Evolutionary conservation across 30 jellyfish, hydroid and myxozoan genomes (phyloP), one percentile per base, ranked within the genome.

Genomic region (Sanderia malayensis): DNA sequence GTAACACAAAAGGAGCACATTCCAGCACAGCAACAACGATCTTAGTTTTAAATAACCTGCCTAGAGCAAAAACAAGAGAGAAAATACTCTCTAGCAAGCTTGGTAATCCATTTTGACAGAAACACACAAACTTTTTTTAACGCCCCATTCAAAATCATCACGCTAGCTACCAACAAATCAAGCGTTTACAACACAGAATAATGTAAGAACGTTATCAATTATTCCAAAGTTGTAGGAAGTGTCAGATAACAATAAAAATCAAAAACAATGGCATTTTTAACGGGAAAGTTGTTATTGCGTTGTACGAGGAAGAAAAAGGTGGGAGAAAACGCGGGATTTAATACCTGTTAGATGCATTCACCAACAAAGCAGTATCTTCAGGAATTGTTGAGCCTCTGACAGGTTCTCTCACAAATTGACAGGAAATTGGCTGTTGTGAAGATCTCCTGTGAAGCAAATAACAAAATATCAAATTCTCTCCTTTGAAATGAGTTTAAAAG

Each of bases 61-160:
- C 64, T 19, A 4, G 27, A 49, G 64, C 64, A 49, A 49, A n/a
- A 49, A 49, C 64, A 49, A 49, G 64, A 9, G 27, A 9, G 18
- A 49, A 49, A 15, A n/a, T n/a, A n/a, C n/a, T n/a, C n/a, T n/a
- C n/a, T n/a, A n/a, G n/a, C 64, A 15, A 9, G 64, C 25, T 49
- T 2, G 23, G 24, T 49, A 49, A 49, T 49, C 64, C 64, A 2
- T 9, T 9, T 3, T 49, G 64, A 49, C 23, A 49, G 64, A 18
- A 4, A 4, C 7, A 4, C 24, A 4, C 2, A 4, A 15, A 49
- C 2, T 18, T 15, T 49, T 49, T 49, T 19, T 2, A 49, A 49
- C 24, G 27, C 24, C 18, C 18, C 18, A 19, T 15, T 19, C 18
- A 9, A n/a, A n/a, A n/a, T n/a, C n/a, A n/a, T n/a, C n/a, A n/a